phyloP scores from a whole-genome alignment of 64 coral and sea anemone species.

The Montipora foliosa region DNA sequence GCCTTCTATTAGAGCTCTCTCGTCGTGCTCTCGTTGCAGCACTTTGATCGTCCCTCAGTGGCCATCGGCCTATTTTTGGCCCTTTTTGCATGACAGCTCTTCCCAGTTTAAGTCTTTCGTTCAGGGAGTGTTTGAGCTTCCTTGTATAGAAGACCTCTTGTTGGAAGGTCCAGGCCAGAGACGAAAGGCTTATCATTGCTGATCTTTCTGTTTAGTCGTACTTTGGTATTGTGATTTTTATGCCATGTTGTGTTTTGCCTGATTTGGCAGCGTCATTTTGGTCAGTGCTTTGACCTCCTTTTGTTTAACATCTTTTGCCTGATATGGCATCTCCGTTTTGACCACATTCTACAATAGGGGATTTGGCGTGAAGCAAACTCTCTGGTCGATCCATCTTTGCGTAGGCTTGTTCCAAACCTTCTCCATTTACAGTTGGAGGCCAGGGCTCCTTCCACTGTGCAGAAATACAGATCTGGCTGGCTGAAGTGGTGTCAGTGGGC shows the following conservation, averaged over 20 bases:
- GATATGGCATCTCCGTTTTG: neutral
- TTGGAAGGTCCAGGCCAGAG: neutral
- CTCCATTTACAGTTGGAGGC: neutral
- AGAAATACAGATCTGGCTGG: conserved; percentile 60
- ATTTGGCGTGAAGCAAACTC: conserved; percentile 41
- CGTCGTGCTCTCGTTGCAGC: no score
- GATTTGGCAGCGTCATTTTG: conserved; percentile 1
- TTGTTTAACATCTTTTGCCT: neutral
- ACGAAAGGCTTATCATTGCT: neutral
- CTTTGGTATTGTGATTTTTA: neutral
- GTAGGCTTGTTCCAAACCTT: conserved; percentile 3
- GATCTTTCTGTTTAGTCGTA: neutral
- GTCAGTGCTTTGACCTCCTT: conserved; percentile 24
- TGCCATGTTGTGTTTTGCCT: neutral
- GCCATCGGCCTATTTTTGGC: neutral
- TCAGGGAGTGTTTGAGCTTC: neutral
- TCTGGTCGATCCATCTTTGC: conserved; percentile 35
- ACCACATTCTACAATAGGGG: conserved; percentile 11
- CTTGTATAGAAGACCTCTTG: neutral
- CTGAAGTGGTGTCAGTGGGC: conserved; percentile 36
- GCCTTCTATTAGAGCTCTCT: no score
- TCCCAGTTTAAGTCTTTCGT: no score
- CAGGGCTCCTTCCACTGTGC: conserved; percentile 34
- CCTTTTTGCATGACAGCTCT: neutral
- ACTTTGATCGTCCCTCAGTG: no score